Percentiles rank a stretch among this genome's conserved stretches.
Evolutionary conservation across 2,113 vertebrate species (phyloP).

Genomic region (Crypturellus undulatus): DNA sequence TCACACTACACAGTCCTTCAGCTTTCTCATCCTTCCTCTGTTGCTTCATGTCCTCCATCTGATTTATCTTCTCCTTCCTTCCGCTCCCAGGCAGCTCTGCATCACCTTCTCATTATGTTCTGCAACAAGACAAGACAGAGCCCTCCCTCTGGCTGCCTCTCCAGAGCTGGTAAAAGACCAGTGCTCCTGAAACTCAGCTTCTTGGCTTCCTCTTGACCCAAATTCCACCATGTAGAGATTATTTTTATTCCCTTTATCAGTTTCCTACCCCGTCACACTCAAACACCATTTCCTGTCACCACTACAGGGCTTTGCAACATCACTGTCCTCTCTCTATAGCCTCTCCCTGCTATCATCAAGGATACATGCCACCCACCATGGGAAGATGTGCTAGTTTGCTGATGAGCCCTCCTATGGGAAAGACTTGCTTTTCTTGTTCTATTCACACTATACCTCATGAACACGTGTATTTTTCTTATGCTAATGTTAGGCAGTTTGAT

Average conservation of each 20-base stretch:
- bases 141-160: background rate
- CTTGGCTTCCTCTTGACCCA: background rate
- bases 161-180: rapidly evolving
- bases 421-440: background rate
- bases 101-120: background rate
- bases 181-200: background rate
- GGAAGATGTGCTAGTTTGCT: background rate
- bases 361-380: rapidly evolving
- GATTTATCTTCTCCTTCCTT: background rate
- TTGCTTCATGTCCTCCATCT: background rate
- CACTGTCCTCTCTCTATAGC: background rate
- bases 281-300: background rate
- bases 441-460: background rate
- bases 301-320: background rate
- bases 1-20: background rate
- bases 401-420: background rate
- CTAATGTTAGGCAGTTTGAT: background rate
- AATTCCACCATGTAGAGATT: background rate
- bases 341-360: background rate
- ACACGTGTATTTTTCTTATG: background rate
- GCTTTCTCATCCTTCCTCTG: background rate
- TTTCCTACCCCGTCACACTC: background rate
- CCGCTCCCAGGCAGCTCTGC: background rate
- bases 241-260: background rate
- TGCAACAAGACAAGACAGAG: rapidly evolving